A percentile compares a stretch with the other conserved stretches of the same genome.
phyloP scores from a whole-genome alignment of 2,113 vertebrate genomes.

The Pelmatolapia mariae region DNA sequence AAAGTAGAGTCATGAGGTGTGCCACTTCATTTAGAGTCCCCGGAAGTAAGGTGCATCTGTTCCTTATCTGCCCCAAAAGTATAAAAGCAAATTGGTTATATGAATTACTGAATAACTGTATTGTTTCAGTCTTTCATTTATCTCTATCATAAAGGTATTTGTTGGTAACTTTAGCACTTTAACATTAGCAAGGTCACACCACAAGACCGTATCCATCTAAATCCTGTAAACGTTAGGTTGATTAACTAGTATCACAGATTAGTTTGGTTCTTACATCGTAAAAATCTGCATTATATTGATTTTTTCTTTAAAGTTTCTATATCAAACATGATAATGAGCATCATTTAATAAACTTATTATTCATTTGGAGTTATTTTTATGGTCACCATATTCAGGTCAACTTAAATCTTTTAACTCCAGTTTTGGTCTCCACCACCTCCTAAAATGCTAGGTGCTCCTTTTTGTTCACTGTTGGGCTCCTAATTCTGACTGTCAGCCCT shows the following conservation, averaged over 20 bases:
- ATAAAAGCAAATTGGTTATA: background rate
- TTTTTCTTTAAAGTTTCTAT: background rate
- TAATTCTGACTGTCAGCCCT: background rate
- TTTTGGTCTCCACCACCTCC: background rate
- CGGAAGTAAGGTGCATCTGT: background rate
- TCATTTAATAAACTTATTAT: background rate
- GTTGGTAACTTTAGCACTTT: background rate
- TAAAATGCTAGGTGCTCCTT: background rate
- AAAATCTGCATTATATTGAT: background rate
- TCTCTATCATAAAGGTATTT: background rate
- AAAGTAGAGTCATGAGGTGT: background rate
- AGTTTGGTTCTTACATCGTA: rapidly evolving
- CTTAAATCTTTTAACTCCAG: background rate
- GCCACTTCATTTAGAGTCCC: background rate
- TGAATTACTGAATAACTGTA: background rate
- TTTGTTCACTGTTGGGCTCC: background rate
- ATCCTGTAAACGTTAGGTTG: background rate
- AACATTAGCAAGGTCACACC: background rate
- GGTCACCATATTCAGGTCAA: background rate
- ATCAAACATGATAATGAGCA: background rate
- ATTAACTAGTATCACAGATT: background rate
- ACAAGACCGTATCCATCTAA: background rate
- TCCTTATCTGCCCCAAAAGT: background rate
- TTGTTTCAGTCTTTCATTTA: background rate
- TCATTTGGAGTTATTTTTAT: background rate